Base-by-base conservation (phyloP, 2,888 invertebrate species). In the Epirrita christyi region DNA sequence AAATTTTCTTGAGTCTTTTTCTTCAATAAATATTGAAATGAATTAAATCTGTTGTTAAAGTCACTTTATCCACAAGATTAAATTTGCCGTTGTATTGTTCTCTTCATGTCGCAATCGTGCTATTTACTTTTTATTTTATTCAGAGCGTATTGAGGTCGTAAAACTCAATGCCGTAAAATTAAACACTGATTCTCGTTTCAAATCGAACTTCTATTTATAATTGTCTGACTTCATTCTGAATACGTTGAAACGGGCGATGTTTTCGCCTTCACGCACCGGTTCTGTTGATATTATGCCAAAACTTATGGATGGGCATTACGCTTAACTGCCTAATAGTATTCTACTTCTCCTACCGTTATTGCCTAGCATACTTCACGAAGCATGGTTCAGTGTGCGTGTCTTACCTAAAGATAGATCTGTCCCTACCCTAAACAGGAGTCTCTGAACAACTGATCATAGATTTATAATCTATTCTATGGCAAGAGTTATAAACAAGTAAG, bases 201-300 rank as follows among this genome's bases (percentile, higher is more conserved):
- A 79, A 80, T 81, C 70, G 68, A 70, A 71, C 69, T 73, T 81
- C 85, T 89, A 89, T 89, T 86, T 85, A 80, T 88, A 85, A 74
- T 74, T 67, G 61, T 75, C 83, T 86, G 85, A 85, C 81, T 87
- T 87, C 85, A 85, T 75, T 76, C 59, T 68, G 45, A 40, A 43
- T 49, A 67, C 66, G 69, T 68, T 74, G 67, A 75, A 75, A 75
- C 75, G 68, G 73, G 63, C 67, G 66, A 66, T 72, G 74, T 73
- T 74, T 70, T 78, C 72, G 59, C 67, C 67, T 71, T 69, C 72
- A 71, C 73, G 73, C 73, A 67, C 66, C 61, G 66, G 50, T 62
- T 48, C 51, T 51, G 71, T 78, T 77, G 78, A 79, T 70, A 66
- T 75, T 71, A 67, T 80, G 82, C 80, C 81, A 81, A 79, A 75